Evolutionary conservation across 2,113 vertebrate genomes (phyloP).

Genomic region (Peromyscus californicus): DNA sequence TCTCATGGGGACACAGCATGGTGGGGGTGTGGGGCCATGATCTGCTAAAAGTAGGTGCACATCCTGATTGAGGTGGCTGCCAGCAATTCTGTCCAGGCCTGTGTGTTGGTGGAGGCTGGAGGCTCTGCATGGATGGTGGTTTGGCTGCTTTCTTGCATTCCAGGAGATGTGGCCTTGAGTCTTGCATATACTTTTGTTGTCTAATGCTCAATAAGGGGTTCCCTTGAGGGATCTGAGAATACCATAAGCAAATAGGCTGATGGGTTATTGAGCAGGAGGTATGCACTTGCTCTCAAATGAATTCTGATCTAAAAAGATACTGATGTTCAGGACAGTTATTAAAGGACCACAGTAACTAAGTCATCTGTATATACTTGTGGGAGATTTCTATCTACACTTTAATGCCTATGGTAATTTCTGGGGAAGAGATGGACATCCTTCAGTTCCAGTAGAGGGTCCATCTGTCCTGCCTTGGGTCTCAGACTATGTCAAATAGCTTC

Average conservation of each 20-base stretch:
- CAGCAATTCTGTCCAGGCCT: conserved; percentile 16
- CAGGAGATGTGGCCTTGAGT: conserved; percentile 74
- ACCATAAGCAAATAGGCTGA: not conserved
- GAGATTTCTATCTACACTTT: not conserved
- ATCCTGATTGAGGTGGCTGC: conserved; percentile 11
- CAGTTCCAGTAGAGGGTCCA: not conserved
- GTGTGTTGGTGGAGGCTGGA: conserved; percentile 67
- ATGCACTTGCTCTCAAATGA: not conserved
- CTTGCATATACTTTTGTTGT: conserved; percentile 42
- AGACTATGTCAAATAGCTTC: not conserved
- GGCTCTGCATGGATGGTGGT: conserved; percentile 75
- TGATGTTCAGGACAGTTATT: not conserved
- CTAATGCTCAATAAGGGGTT: conserved; percentile 27
- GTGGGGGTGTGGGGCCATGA: conserved; percentile 26
- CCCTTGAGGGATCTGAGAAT: conserved; percentile 69
- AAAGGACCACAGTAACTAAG: not conserved
- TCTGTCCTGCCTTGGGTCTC: not conserved
- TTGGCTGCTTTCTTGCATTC: conserved; percentile 83
- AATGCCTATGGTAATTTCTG: not conserved
- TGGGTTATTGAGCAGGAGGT: not conserved
- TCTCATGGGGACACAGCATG: conserved; percentile 67
- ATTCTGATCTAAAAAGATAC: not conserved
- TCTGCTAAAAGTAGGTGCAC: conserved; percentile 5
- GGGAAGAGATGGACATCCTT: not conserved
- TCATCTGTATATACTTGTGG: not conserved